Evolutionary conservation across 2,797 vertebrate genomes (phyloP), one percentile per base, ranked within the genome.

Genomic region (Sandelia bainsii): DNA sequence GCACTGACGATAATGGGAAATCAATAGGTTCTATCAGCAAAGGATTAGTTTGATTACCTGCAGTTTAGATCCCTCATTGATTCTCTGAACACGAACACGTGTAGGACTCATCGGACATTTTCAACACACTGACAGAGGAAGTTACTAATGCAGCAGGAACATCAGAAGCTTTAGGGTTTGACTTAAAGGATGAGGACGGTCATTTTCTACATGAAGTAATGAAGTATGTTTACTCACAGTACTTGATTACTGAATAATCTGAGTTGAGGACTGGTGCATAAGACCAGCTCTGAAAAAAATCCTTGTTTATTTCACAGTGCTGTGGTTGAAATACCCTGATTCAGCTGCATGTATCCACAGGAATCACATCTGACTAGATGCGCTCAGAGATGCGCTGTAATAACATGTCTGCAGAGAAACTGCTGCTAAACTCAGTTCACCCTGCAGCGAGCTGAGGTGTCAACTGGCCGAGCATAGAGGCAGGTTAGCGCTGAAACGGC

Each of bases 21-120:
- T 84, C 74, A 79, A 86, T 83, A 59, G 45, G 57, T 49, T 22
- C 23, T 17, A 79, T 83, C 69, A 53, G 54, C 11, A 27, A 2
- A 62, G 75, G 80, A 85, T 90, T 74, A 83, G 73, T 72, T 57
- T 72, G 78, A 83, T 83, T 69, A 84, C 48, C 79, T 39, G 61
- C n/a, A 32, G 9, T 64, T 12, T 44, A 51, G 39, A 12, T 25
- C 42, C 51, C 11, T 61, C 57, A 52, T 61, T 8, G 50, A 69
- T 69, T 39, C 10, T 29, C 37, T 34, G n/a, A 20, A 14, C 58
- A 25, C 25, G 37, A 56, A 60, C 49, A 25, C 7, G 1, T 22
- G 48, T 44, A 3, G 19, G 75, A 57, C 37, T 2, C 23, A 69
- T 60, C 42, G 4, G 65, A 8, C 56, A 37, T 44, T 20, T 65